Conservation (phyloP, 2,888 invertebrate genomes). For the Philhelius pedissequus region DNA sequence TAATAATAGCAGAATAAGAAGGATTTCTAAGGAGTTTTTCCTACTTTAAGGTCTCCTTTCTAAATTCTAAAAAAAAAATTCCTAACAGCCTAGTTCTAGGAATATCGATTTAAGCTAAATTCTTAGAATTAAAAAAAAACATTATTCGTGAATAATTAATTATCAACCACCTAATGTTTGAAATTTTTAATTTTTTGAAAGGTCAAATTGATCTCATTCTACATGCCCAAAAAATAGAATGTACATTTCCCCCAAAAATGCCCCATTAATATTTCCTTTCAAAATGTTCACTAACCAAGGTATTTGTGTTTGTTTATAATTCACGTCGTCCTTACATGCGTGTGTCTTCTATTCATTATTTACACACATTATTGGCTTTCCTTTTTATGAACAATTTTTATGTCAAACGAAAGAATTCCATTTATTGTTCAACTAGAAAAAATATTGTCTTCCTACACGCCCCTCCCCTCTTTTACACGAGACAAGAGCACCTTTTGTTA, state of each 20-base stretch:
- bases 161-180: background rate
- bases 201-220: background rate
- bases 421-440: background rate
- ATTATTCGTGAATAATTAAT: too few species aligned
- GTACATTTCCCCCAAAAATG: background rate
- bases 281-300: background rate
- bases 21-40: too few species aligned
- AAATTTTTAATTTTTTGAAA: background rate
- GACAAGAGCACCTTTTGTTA: background rate
- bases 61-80: too few species aligned
- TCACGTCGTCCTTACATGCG: background rate
- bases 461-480: background rate
- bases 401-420: background rate
- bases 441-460: background rate
- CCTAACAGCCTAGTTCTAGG: too few species aligned
- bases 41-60: too few species aligned
- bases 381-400: background rate
- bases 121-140: too few species aligned
- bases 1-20: too few species aligned
- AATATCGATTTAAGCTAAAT: too few species aligned
- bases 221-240: background rate
- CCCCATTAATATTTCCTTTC: background rate
- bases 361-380: background rate
- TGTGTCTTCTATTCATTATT: background rate
- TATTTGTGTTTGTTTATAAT: background rate